Evolutionary conservation across 2,113 vertebrate species (phyloP), one percentile per base, ranked within the genome.

Genomic region (Oncorhynchus mykiss): DNA sequence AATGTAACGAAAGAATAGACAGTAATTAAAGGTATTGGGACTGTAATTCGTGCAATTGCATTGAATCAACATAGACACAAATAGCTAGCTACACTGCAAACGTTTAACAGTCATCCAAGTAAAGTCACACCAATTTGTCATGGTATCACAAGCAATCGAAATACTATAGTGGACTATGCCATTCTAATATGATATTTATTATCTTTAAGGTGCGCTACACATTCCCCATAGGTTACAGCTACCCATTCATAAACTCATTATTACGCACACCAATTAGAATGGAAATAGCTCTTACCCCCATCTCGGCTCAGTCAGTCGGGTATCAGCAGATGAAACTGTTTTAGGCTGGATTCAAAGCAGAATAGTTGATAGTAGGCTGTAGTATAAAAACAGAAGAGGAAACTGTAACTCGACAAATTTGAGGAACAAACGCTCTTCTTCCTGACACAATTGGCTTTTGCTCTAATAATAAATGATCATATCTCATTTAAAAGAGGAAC

Each of bases 221-320:
- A 60, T n/a, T n/a, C 3, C 18, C 3, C 51, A 54, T 24, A 70
- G 7, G 2, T 14, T 49, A 70, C 9, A 11, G 9, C 68, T 12
- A 20, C n/a, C n/a, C 16, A 49, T 8, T 14, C 20, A 22, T 22
- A 25, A 1, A 4, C 24, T 3, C 22, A 67, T 54, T 71, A 1
- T 71, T 54, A 57, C 70, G 24, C 70, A 27, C 48, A 27, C 60
- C 57, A 77, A 31, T 65, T 24, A 54, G 48, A 70, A 1, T 0
- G 25, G 0, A 18, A n/a, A 0, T 72, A 60, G 74, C 20, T 78
- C 92, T 94, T 93, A 94, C 93, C 92, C 93, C 93, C 93, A 94
- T 94, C 57, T 87, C 75, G 81, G 75, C 81, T 90, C 81, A 78
- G 80, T 91, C 81, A 84, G 85, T 86, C 83, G 82, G 82, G 76